A percentile compares a stretch with the other conserved stretches of the same genome.
Conservation (phyloP, 2,113 vertebrate genomes). For the Corythornis cristatus region DNA sequence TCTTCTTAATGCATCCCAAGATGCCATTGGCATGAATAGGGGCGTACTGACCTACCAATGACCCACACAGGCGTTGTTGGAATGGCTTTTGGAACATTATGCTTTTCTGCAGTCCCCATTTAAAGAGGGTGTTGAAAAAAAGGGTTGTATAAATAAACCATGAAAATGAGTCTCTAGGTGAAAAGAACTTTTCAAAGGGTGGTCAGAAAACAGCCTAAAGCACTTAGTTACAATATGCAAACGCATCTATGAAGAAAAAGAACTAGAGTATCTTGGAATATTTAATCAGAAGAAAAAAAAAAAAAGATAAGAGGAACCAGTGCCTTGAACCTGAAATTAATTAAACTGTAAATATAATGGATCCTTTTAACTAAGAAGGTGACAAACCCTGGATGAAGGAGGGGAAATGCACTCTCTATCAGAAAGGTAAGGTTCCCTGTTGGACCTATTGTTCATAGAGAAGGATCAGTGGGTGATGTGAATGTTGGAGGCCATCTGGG, state of each 20-base stretch:
- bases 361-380: background rate
- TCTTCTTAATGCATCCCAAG: no score
- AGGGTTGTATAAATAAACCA: background rate
- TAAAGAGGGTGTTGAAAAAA: background rate
- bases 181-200: background rate
- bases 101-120: background rate
- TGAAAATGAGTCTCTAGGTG: background rate
- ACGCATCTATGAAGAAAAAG: background rate
- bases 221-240: background rate
- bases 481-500: no score
- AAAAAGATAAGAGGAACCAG: background rate
- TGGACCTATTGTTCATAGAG: no score
- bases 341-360: background rate
- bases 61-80: accelerated
- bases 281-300: background rate
- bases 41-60: background rate
- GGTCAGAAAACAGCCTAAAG: background rate
- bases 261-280: background rate
- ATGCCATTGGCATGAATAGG: background rate
- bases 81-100: background rate
- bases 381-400: background rate
- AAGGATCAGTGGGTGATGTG: no score
- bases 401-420: background rate
- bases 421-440: no score
- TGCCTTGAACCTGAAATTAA: background rate